These are phyloP conservation scores for Archocentrus centrarchus DNA, from an alignment of 2,113 vertebrate genomes.

Conservation along the genomic window DNA sequence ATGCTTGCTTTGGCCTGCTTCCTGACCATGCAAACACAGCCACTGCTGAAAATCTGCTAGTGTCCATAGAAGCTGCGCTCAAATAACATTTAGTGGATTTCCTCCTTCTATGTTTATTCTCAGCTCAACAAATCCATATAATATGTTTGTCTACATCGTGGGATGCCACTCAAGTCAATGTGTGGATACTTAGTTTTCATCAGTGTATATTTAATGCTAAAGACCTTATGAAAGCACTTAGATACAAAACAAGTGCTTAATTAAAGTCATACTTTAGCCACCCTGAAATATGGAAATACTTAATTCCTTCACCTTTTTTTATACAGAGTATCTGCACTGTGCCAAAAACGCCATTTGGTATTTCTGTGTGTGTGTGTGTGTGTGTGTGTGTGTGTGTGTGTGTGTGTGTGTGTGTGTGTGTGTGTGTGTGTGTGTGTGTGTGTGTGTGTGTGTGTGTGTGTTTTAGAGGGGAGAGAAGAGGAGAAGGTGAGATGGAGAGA, in stretches of 20 bases:
- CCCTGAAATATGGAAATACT: slow-evolving; percentile 45
- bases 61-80: slow-evolving; percentile 1
- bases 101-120: slow-evolving; percentile 9
- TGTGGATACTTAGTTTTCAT: background rate
- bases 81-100: slow-evolving; percentile 17
- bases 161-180: slow-evolving; percentile 12
- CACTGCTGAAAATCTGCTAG: slow-evolving; percentile 13
- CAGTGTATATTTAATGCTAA: background rate
- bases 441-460: background rate
- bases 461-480: background rate
- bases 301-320: slow-evolving; percentile 65
- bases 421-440: no score
- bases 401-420: no score
- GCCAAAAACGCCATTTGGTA: slow-evolving; percentile 53
- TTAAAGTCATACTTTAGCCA: slow-evolving; percentile 45
- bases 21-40: slow-evolving; percentile 58
- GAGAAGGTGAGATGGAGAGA: slow-evolving; percentile 21
- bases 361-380: slow-evolving; percentile 11
- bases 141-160: slow-evolving; percentile 22
- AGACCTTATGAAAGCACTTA: background rate
- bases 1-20: slow-evolving; percentile 64
- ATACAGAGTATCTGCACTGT: slow-evolving; percentile 23
- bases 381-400: background rate
- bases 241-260: slow-evolving; percentile 49
- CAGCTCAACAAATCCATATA: slow-evolving; percentile 29